phyloP scores from a whole-genome alignment of 2,797 vertebrate species.

The Pipistrellus kuhlii region DNA sequence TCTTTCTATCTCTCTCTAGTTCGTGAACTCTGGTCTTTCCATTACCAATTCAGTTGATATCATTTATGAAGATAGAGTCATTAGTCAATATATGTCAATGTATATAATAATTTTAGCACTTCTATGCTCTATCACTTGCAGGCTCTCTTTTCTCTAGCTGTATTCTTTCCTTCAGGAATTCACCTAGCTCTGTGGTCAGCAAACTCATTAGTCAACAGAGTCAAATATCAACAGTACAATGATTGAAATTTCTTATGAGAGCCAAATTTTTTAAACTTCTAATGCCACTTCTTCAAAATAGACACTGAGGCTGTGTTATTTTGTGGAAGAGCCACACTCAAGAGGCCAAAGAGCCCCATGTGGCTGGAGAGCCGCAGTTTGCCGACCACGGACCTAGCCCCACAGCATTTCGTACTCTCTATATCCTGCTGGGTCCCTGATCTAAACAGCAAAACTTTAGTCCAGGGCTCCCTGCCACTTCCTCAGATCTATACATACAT shows the following conservation, averaged over 20 bases:
- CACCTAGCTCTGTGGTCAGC: too few species aligned
- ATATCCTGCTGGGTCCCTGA: not conserved
- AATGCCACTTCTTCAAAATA: too few species aligned
- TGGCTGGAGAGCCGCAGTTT: too few species aligned
- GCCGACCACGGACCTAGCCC: too few species aligned
- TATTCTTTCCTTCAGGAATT: not conserved
- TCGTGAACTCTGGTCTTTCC: not conserved
- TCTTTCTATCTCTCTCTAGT: not conserved
- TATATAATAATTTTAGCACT: not conserved
- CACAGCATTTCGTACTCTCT: not conserved
- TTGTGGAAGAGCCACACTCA: too few species aligned
- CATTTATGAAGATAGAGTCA: constrained; percentile 27
- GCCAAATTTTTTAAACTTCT: too few species aligned
- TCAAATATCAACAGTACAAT: too few species aligned
- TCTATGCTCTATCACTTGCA: not conserved
- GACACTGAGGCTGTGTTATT: too few species aligned
- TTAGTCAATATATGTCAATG: not conserved
- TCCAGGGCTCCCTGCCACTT: not conserved
- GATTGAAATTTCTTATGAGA: too few species aligned
- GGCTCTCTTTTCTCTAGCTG: not conserved
- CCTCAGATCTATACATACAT: not conserved
- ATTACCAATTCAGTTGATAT: not conserved
- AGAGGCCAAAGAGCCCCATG: too few species aligned
- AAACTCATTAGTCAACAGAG: too few species aligned
- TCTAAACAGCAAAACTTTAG: not conserved